Conservation (phyloP, 2,797 vertebrate genomes). For the Schizopygopsis pylzovi region DNA sequence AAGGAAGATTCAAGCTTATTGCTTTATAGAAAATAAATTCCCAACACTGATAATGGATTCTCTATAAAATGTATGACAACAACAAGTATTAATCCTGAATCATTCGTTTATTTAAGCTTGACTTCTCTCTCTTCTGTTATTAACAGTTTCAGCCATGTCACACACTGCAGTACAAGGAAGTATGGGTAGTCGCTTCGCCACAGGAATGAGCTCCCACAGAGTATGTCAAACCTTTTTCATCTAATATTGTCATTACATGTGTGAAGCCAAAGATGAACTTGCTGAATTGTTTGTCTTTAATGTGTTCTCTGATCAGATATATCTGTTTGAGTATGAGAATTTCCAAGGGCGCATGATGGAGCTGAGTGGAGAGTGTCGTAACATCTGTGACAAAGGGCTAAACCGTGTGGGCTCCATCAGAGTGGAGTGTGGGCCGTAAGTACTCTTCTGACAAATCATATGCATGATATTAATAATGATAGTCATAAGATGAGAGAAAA, state of each 20-base stretch:
- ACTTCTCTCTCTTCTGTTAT: conserved; percentile 47
- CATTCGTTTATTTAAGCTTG: background rate
- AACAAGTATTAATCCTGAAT: background rate
- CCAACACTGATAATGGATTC: background rate
- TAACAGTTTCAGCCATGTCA: conserved; percentile 79
- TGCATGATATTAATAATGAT: background rate
- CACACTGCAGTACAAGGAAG: conserved; percentile 84
- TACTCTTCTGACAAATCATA: conserved; percentile 43
- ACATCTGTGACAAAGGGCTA: conserved; percentile 81
- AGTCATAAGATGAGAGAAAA: background rate
- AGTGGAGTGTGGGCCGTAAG: conserved; percentile 85
- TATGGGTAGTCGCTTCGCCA: conserved; percentile 80
- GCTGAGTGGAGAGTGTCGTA: conserved; percentile 76
- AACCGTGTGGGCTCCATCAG: conserved; percentile 81
- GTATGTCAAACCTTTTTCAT: conserved; percentile 61
- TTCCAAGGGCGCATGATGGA: conserved; percentile 85
- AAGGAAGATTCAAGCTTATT: background rate
- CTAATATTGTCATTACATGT: background rate
- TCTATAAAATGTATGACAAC: background rate
- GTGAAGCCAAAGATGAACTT: background rate
- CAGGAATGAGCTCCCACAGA: conserved; percentile 75
- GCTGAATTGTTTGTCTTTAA: background rate
- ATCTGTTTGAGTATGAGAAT: conserved; percentile 83
- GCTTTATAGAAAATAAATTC: background rate
- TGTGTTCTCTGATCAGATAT: conserved; percentile 72